These are phyloP conservation scores for human (Homo sapiens) DNA, from an alignment of 2,113 vertebrate genomes.

Conservation along the genomic window GRCh38 chr12:40957501-40958000, in stretches of 20 bases:
- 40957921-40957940: neutral
- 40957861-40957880: neutral
- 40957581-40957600: neutral
- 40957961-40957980: neutral
- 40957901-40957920: neutral
- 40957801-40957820: neutral
- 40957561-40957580: neutral
- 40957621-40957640: neutral
- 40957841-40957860: neutral
- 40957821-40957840: neutral
- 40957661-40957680: neutral
- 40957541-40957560: neutral
- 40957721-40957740: neutral
- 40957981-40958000: neutral
- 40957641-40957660: neutral
- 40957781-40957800: neutral
- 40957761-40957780: neutral
- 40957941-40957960: neutral
- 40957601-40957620: neutral
- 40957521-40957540: neutral
- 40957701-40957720: neutral
- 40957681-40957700: neutral
- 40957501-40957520: neutral
- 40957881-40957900: neutral
- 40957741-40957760: neutral